These are phyloP conservation scores for Ivindomyrus marchei DNA, from an alignment of 2,113 vertebrate species.

Conservation along the genomic window DNA sequence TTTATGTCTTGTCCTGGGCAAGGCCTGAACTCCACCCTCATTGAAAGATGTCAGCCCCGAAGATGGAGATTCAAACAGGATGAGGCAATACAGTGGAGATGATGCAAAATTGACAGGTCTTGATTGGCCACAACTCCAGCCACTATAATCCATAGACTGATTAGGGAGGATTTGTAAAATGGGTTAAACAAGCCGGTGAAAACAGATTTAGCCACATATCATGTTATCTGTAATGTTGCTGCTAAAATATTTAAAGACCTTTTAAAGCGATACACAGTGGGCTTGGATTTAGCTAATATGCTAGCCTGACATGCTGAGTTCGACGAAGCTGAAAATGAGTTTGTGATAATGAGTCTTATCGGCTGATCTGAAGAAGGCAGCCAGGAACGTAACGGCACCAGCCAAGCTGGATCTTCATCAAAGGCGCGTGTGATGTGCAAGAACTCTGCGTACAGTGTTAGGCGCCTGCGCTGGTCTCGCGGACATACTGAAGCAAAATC, in stretches of 20 bases:
- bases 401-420: background rate
- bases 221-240: background rate
- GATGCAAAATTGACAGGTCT: background rate
- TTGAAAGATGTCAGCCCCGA: background rate
- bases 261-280: constrained; percentile 3
- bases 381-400: background rate
- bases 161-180: background rate
- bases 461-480: background rate
- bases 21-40: background rate
- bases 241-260: background rate
- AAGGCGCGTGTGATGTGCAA: background rate
- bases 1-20: background rate
- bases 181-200: background rate
- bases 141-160: background rate
- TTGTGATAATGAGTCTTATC: background rate
- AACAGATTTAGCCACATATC: background rate
- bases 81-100: background rate
- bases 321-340: constrained; percentile 6
- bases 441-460: background rate
- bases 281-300: background rate
- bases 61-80: background rate
- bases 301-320: background rate
- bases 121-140: background rate
- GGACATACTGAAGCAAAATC: constrained; percentile 4
- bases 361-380: background rate